These are phyloP conservation scores for Eucriotettix oculatus DNA, from an alignment of 2,888 invertebrate species.

Conservation along the genomic window DNA sequence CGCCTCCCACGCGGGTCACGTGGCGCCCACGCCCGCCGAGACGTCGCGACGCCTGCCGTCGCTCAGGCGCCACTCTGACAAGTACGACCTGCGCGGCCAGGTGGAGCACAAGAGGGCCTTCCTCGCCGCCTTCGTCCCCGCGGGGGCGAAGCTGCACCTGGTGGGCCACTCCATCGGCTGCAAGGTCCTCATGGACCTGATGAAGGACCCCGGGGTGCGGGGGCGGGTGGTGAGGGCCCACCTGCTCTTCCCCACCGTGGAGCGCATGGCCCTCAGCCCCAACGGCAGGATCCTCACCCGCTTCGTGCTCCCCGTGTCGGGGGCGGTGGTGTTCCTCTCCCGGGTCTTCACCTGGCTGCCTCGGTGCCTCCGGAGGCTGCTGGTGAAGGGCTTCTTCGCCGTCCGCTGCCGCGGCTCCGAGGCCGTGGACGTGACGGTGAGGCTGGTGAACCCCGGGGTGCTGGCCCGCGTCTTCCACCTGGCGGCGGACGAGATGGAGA, in stretches of 20 bases:
- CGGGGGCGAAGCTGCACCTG: conserved; percentile 55
- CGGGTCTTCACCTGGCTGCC: conserved; percentile 40
- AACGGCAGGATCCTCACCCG: conserved; percentile 57
- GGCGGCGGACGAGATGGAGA: conserved; percentile 66
- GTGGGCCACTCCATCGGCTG: conserved; percentile 86
- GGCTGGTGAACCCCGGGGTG: conserved; percentile 5
- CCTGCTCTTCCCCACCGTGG: conserved; percentile 75
- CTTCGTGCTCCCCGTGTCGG: conserved; percentile 32
- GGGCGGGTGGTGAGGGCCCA: conserved; percentile 39
- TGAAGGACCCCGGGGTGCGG: conserved; percentile 25
- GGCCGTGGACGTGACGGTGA: conserved; percentile 3
- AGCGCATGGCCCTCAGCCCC: conserved; percentile 57
- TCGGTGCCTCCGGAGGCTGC: conserved; percentile 26
- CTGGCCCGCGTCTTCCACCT: conserved; percentile 44
- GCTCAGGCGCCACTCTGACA: conserved; percentile 34
- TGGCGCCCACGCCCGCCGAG: conserved; percentile 28
- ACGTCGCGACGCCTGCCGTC: conserved; percentile 30
- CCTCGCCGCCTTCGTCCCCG: conserved; percentile 53
- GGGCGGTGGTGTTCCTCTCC: conserved; percentile 28
- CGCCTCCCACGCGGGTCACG: conserved; percentile 70
- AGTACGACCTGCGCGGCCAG: conserved; percentile 67
- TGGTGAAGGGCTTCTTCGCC: conserved; percentile 37
- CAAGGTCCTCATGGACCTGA: conserved; percentile 60
- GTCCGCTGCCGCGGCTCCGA: conserved; percentile 5
- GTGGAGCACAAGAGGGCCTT: conserved; percentile 61